A percentile compares a stretch with the other conserved stretches of the same genome.
Conservation (phyloP, 1,140 invertebrate genomes). For the Drosophila orena region DNA sequence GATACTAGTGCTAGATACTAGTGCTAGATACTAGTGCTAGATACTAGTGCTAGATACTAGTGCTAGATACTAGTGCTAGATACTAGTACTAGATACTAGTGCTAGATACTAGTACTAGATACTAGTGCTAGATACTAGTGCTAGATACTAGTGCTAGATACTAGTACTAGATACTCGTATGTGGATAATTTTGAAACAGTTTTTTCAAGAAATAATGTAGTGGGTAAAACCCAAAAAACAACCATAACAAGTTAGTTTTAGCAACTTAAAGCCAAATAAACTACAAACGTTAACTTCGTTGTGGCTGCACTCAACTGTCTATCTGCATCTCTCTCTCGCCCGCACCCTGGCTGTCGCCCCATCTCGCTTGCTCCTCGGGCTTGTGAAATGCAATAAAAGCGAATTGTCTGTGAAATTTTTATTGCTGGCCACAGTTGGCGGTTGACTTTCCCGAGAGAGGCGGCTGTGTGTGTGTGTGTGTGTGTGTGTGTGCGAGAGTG, state of each 20-base stretch:
- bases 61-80: no score
- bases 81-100: no score
- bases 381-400: constrained; percentile 57
- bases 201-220: no score
- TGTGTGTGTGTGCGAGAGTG: no score
- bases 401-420: constrained; percentile 71
- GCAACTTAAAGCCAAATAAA: constrained; percentile 13
- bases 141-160: no score
- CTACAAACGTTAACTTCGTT: constrained; percentile 9
- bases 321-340: not conserved
- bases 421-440: constrained; percentile 40
- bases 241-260: constrained; percentile 9
- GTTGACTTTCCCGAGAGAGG: not conserved
- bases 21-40: no score
- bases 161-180: no score
- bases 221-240: not conserved
- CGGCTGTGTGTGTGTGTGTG: no score
- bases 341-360: not conserved
- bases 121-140: no score
- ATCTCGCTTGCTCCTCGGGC: not conserved
- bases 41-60: no score
- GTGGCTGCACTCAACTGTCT: not conserved
- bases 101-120: no score
- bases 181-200: not conserved
- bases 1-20: no score